Base-by-base conservation (phyloP, 2,797 vertebrate species). In the Microctenopoma lineatum region DNA sequence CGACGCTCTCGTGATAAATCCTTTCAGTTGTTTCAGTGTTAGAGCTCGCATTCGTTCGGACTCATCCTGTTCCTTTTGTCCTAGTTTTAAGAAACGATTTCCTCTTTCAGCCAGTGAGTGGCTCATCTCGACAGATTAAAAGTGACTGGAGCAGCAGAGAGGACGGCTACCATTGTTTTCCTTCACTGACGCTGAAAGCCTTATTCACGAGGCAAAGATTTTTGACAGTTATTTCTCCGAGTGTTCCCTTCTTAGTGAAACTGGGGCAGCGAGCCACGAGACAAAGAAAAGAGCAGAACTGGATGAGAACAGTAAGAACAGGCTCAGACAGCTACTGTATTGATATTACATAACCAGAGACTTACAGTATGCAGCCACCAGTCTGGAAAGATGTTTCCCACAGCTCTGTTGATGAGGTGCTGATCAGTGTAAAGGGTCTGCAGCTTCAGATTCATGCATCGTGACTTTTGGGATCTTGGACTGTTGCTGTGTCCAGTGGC, bases 131-230 rank as follows among this genome's bases (percentile, higher is more conserved):
- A 44, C 52, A 51, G 41, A 78, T 78, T 74, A 59, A 67, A 74
- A 56, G 48, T 59, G 75, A 77, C 42, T 63, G 66, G 10, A 75
- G 77, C 59, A 32, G 69, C 76, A 44, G 54, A 53, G 62, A 79
- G 53, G 13, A 60, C 58, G 53, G 50, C 51, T 5, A 53, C 81
- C 59, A 45, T 55, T 66, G 48, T 72, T 70, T 41, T 78, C 78
- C 75, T 55, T 77, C 65, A 77, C 15, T 48, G 65, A 69, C 65
- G 56, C 64, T 62, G 57, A 84, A 79, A 76, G 73, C 52, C 53
- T 81, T 26, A 52, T 64, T 78, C 53, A 76, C 6, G 60, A 46
- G 39, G 47, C 64, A 32, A 76, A 48, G 55, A 64, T 50, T 54
- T 77, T 3, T 29, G 70, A 78, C 57, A 41, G 27, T 66, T 50